Percentiles rank a stretch among this genome's conserved stretches.
phyloP scores from a whole-genome alignment of 2,797 vertebrate species.

The Philypnodon macrostomus region DNA sequence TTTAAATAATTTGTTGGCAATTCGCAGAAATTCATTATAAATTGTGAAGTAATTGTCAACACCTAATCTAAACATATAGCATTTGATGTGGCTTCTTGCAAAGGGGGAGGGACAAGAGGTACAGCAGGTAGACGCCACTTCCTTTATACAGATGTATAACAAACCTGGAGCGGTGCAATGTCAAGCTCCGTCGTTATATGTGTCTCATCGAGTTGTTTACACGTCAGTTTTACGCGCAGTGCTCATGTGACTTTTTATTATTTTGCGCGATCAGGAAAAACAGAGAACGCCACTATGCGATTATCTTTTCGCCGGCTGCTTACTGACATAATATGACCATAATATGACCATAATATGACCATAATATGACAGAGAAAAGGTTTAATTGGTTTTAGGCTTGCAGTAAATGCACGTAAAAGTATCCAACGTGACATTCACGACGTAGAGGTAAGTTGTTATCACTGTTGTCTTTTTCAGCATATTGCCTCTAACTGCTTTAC shows the following conservation, averaged over 20 bases:
- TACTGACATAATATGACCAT: neutral
- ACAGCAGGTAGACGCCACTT: neutral
- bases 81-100: neutral
- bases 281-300: neutral
- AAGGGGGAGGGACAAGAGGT: accelerated
- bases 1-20: neutral
- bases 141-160: neutral
- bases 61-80: neutral
- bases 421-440: neutral
- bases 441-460: constrained; percentile 4
- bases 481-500: neutral
- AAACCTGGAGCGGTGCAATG: accelerated
- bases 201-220: neutral
- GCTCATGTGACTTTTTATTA: constrained; percentile 32
- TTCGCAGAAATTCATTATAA: neutral
- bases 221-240: neutral
- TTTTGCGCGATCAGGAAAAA: neutral
- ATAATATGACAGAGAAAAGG: no score
- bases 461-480: no score
- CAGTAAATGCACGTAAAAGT: neutral
- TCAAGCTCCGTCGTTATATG: accelerated
- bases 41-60: neutral
- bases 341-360: neutral
- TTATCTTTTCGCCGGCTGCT: constrained; percentile 7
- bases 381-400: neutral